Evolutionary conservation across 2,888 invertebrate genomes (phyloP).

Genomic region (Agrotis puta): DNA sequence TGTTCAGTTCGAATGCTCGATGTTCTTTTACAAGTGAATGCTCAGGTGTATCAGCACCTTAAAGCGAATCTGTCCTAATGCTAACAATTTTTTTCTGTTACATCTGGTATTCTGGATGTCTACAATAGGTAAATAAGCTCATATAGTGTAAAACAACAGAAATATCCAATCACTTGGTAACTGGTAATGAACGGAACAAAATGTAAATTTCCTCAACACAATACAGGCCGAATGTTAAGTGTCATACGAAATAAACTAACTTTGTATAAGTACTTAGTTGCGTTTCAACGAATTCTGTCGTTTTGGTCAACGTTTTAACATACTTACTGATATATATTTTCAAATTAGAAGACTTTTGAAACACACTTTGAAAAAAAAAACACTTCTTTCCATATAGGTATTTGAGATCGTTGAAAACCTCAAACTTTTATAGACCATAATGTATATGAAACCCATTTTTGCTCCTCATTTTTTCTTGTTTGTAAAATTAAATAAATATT

Average conservation of each 20-base stretch:
- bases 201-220: constrained; percentile 76
- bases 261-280: constrained; percentile 14
- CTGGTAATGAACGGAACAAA: constrained; percentile 46
- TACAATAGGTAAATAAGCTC: background rate
- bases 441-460: background rate
- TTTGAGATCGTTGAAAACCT: background rate
- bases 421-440: background rate
- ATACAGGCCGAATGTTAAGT: constrained; percentile 78
- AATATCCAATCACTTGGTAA: constrained; percentile 41
- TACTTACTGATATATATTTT: too few species aligned
- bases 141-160: constrained; percentile 19
- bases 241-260: constrained; percentile 60
- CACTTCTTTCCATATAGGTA: background rate
- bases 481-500: background rate
- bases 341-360: too few species aligned
- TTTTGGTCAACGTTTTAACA: constrained; percentile 6
- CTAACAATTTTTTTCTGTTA: too few species aligned
- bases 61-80: too few species aligned
- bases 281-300: constrained; percentile 8
- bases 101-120: too few species aligned
- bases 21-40: too few species aligned
- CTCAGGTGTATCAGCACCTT: too few species aligned
- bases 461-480: background rate
- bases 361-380: background rate
- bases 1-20: too few species aligned